Evolutionary conservation across 1,140 invertebrate species (phyloP).

Genomic region (Tetramorium simillimum): DNA sequence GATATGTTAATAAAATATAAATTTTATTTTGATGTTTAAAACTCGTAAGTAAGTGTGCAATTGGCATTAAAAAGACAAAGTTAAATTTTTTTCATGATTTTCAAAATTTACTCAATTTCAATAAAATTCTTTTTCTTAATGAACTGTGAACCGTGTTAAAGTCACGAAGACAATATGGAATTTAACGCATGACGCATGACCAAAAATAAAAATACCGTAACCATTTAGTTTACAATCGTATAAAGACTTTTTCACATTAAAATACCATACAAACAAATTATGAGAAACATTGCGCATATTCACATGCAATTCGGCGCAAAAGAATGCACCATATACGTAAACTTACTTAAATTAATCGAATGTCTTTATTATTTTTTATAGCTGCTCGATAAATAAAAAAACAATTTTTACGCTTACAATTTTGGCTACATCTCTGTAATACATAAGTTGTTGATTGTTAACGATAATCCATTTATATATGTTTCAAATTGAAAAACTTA

Average conservation of each 20-base stretch:
- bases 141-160: background rate
- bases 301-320: background rate
- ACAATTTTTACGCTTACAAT: background rate
- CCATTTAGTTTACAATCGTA: background rate
- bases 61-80: background rate
- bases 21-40: background rate
- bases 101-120: background rate
- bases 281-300: background rate
- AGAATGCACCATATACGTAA: background rate
- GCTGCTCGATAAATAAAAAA: background rate
- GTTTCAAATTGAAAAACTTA: conserved; percentile 4
- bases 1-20: background rate
- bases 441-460: background rate
- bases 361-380: background rate
- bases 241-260: background rate
- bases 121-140: background rate
- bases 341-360: background rate
- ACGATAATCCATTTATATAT: background rate
- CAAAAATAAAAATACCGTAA: background rate
- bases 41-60: background rate
- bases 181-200: background rate
- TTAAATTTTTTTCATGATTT: background rate
- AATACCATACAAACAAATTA: background rate
- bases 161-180: background rate
- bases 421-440: background rate